phyloP scores from a whole-genome alignment of 64 coral and sea anemone genomes.

The Montipora efflorescens region DNA sequence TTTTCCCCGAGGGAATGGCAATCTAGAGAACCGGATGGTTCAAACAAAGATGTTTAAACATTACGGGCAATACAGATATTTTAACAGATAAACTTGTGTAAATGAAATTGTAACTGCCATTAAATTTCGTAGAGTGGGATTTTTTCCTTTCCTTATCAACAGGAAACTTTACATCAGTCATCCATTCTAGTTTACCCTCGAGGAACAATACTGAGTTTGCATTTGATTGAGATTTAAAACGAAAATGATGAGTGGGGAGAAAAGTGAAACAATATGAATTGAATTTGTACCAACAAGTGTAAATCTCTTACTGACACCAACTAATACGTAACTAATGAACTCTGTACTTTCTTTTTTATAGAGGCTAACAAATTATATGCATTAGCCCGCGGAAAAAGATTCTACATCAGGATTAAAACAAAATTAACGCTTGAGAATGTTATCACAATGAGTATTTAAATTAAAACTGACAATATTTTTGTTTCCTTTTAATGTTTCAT shows the following conservation, averaged over 20 bases:
- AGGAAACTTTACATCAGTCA: background rate
- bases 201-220: background rate
- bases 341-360: background rate
- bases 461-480: slow-evolving; percentile 10
- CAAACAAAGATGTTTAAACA: background rate
- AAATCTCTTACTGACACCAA: background rate
- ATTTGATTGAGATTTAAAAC: slow-evolving; percentile 25
- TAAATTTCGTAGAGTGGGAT: background rate
- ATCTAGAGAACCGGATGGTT: background rate
- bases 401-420: slow-evolving; percentile 13
- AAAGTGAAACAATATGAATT: background rate
- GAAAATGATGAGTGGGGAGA: background rate
- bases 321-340: background rate
- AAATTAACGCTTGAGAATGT: background rate
- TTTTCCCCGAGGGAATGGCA: background rate
- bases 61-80: background rate
- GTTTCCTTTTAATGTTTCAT: background rate
- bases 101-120: slow-evolving; percentile 26
- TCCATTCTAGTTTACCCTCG: background rate
- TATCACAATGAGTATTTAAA: slow-evolving; percentile 36
- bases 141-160: background rate
- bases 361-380: slow-evolving; percentile 4
- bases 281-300: background rate
- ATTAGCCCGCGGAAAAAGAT: background rate
- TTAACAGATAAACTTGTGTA: background rate